Evolutionary conservation across 2,888 invertebrate species (phyloP).

Genomic region (Acanthosoma haemorrhoidale): DNA sequence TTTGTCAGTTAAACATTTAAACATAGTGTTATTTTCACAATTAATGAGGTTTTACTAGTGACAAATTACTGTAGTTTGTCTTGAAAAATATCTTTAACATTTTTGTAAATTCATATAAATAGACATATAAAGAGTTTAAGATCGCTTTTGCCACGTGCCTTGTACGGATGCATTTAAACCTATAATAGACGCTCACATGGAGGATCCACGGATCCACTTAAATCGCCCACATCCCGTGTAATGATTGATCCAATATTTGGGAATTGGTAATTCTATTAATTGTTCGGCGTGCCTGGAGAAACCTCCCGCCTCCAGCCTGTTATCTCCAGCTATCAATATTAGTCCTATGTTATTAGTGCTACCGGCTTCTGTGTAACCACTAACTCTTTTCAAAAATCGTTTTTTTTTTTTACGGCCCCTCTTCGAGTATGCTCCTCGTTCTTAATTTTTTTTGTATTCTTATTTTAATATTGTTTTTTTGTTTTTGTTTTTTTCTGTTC

Average conservation of each 20-base stretch:
- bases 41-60: too few relatives aligned
- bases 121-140: too few relatives aligned
- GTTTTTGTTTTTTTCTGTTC: background rate
- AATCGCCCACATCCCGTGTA: too few relatives aligned
- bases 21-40: too few relatives aligned
- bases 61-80: too few relatives aligned
- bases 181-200: too few relatives aligned
- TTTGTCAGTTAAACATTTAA: too few relatives aligned
- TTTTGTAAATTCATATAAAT: too few relatives aligned
- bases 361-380: slow-evolving; percentile 20
- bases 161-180: too few relatives aligned
- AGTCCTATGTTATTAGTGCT: slow-evolving; percentile 22
- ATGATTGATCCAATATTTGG: slow-evolving; percentile 6
- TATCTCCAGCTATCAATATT: slow-evolving; percentile 24
- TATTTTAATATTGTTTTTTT: background rate
- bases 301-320: background rate
- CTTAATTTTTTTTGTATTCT: background rate
- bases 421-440: background rate
- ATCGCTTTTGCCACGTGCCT: too few relatives aligned
- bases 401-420: background rate
- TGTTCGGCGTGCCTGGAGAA: background rate
- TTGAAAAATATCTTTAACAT: too few relatives aligned
- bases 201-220: too few relatives aligned
- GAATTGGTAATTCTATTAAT: background rate
- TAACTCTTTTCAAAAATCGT: background rate